Evolutionary conservation across 2,797 vertebrate species (phyloP), one percentile per base, ranked within the genome.

Genomic region (Lagocephalus sceleratus): DNA sequence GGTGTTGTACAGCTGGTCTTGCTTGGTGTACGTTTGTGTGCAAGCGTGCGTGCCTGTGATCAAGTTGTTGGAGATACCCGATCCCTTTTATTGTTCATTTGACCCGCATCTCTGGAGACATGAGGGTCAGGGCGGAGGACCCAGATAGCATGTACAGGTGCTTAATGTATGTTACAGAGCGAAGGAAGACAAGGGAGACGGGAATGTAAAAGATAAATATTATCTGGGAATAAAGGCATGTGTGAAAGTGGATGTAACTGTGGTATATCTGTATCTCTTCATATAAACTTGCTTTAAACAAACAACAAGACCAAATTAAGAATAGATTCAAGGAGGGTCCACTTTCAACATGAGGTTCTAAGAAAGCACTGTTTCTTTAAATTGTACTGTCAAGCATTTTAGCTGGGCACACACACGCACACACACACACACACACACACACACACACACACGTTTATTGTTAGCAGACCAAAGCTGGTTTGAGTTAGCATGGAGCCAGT

Each of bases 401-500:
- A 80, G 75, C 74, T 75, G 80, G 81, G 23, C 19, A 22, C 14
- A 76, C 66, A 75, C 49, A 76, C 53, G 57, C 58, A 51, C 39
- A 66, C 52, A 63, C 61, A 54, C 56, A 65, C 51, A 69, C 68
- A 74, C 63, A 79, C 53, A 66, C 59, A 72, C 66, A 68, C 62
- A 68, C 29, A 72, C 73, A 73, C 66, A 79, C 83, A 89, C 49
- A 83, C 83, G 83, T 79, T 44, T 71, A 81, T 85, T 73, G 85
- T 89, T 88, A 87, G 77, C 52, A 66, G 73, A 75, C 73, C 63
- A 46, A 78, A 75, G 77, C 87, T 88, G 87, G 71, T 88, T 87
- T 62, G 65, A 84, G 84, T 96, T 96, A 95, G 83, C 87, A 82
- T 93, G 94, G 94, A 95, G 94, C 93, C 94, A 94, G 94, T 90